Percentiles rank a stretch among this genome's conserved stretches.
These are phyloP conservation scores for Alloscopus bannaensis DNA, from an alignment of 2,888 invertebrate genomes.

Conservation along the genomic window DNA sequence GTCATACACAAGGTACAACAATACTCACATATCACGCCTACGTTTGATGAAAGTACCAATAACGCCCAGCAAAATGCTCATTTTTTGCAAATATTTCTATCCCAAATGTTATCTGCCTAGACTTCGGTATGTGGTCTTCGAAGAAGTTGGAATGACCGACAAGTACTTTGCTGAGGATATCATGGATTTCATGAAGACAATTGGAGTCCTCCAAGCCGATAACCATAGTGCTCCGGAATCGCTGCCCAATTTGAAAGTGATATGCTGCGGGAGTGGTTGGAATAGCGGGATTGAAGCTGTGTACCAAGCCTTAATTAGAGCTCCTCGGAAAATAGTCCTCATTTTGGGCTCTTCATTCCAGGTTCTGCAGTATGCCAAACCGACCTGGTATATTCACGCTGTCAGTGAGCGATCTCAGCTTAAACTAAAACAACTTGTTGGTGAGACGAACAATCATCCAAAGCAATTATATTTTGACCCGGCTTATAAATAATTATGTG, in stretches of 20 bases:
- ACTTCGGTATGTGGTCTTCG: conserved; percentile 21
- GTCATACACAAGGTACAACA: too few relatives aligned
- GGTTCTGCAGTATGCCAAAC: neutral
- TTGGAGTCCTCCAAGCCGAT: neutral
- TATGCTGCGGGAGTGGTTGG: conserved; percentile 39
- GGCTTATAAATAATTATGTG: too few relatives aligned
- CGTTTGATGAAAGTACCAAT: too few relatives aligned
- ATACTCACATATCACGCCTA: too few relatives aligned
- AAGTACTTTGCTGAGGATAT: neutral
- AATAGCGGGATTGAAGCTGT: neutral
- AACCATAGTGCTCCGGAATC: neutral
- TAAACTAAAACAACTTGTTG: too few relatives aligned
- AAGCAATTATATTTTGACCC: too few relatives aligned
- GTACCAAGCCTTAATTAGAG: neutral
- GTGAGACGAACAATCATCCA: too few relatives aligned
- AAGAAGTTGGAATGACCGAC: conserved; percentile 29
- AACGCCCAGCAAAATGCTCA: conserved; percentile 1
- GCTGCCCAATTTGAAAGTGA: neutral
- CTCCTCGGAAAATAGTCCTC: neutral
- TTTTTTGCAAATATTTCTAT: neutral
- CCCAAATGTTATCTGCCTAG: neutral
- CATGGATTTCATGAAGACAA: neutral
- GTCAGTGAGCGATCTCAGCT: too few relatives aligned
- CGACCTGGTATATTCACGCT: neutral
- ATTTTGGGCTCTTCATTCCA: neutral